Evolutionary conservation across 2,797 vertebrate species (phyloP).

Genomic region (Synanceia verrucosa): DNA sequence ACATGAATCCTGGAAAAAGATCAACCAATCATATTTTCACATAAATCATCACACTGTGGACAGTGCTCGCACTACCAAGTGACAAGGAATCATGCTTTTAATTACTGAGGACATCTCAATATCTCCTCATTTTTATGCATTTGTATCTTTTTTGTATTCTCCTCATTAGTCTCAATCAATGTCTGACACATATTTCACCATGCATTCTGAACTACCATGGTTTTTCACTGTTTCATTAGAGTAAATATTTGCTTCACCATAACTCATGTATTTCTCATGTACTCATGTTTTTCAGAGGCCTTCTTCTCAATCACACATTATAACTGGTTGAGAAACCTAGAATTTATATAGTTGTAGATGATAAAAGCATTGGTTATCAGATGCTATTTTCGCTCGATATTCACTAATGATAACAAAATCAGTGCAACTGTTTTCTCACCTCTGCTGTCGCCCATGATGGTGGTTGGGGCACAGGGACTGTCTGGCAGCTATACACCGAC

Average conservation of each 20-base stretch:
- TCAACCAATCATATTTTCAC: background rate
- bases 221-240: background rate
- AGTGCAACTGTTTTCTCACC: conserved; percentile 68
- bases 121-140: background rate
- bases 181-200: background rate
- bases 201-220: background rate
- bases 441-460: conserved; percentile 85
- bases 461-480: conserved; percentile 30
- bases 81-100: background rate
- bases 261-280: background rate
- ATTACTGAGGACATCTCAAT: background rate
- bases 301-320: background rate
- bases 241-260: background rate
- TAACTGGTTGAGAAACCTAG: too few species aligned
- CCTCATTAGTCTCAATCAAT: background rate
- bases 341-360: background rate
- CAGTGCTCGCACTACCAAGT: background rate
- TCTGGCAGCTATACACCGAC: conserved; percentile 46
- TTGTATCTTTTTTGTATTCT: too few species aligned
- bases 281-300: background rate
- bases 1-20: conserved; percentile 12
- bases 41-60: conserved; percentile 1
- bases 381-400: background rate
- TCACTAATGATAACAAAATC: background rate
- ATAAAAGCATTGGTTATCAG: background rate